A percentile compares a stretch with the other conserved stretches of the same genome.
Evolutionary conservation across 2,888 invertebrate species (phyloP).

Genomic region (Operophtera brumata): DNA sequence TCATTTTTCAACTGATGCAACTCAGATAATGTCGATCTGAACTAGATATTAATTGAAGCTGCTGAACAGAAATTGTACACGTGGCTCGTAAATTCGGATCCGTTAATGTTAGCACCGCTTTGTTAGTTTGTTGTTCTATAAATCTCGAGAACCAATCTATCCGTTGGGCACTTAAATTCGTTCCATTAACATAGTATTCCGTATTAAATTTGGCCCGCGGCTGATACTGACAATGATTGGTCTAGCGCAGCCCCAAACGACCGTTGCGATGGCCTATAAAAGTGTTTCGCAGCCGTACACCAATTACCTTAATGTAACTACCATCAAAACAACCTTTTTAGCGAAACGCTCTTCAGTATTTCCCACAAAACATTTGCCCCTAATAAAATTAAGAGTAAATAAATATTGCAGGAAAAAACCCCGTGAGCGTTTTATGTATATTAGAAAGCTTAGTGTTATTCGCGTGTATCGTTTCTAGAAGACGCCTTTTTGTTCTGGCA

Average conservation of each 20-base stretch:
- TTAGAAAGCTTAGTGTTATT: conserved; percentile 47
- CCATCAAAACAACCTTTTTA: conserved; percentile 74
- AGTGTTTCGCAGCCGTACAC: conserved; percentile 71
- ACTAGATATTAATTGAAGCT: conserved; percentile 19
- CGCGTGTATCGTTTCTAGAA: conserved; percentile 47
- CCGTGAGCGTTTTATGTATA: conserved; percentile 57
- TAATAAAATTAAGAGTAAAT: conserved; percentile 69
- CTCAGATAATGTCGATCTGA: conserved; percentile 36
- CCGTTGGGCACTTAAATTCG: conserved; percentile 62
- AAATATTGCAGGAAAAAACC: conserved; percentile 41
- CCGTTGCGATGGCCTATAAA: conserved; percentile 69
- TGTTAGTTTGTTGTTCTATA: conserved; percentile 59
- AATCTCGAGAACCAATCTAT: conserved; percentile 67
- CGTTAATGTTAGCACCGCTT: conserved; percentile 49
- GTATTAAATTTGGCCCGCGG: conserved; percentile 64
- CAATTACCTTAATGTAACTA: conserved; percentile 78
- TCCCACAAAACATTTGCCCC: conserved; percentile 60
- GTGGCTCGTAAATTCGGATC: conserved; percentile 43
- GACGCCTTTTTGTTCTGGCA: conserved; percentile 44
- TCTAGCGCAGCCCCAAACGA: conserved; percentile 65
- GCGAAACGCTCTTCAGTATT: conserved; percentile 61
- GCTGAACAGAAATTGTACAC: conserved; percentile 28
- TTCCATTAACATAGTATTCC: conserved; percentile 67
- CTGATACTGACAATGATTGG: conserved; percentile 70
- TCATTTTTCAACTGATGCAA: conserved; percentile 42